Evolutionary conservation across 2,113 vertebrate species (phyloP), one percentile per base, ranked within the genome.

Genomic region (Pampusana beccarii): DNA sequence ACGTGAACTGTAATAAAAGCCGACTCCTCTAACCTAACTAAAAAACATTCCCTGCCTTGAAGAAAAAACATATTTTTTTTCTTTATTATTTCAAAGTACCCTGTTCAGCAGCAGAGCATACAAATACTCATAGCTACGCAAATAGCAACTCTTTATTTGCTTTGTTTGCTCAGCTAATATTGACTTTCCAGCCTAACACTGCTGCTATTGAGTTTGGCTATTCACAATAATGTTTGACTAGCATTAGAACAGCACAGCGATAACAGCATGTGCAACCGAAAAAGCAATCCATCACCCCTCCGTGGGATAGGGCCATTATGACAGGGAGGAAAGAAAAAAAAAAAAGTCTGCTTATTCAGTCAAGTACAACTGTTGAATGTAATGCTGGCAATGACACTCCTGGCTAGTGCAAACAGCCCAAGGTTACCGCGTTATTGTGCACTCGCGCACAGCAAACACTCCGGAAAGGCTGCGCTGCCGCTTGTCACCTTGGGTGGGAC

Each of bases 111-210:
- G 97, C 90, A 83, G 88, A 97, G 97, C 97, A 98, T 94, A 98
- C 97, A 98, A 93, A 94, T 89, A 97, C 98, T 97, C 97, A 97
- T 98, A 97, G 98, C 98, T 98, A 98, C 98, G 97, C 98, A 99
- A 98, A 99, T 98, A 99, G 98, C 98, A 98, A 98, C 99, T 98
- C 98, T 97, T 97, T 92, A 97, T 98, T 97, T 92, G 97, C 97
- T 51, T 6, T 99, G 98, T 99, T 98, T 99, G 98, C 98, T 99
- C 96, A 97, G 98, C 98, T 97, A 99, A 99, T 99, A 99, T 99
- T 99, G 98, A 99, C 99, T 98, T 95, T 98, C 96, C 97, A 96
- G 98, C 98, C 98, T 97, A 97, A 98, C 98, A 98, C 97, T 97
- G 98, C 97, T 97, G 98, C 98, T 98, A 98, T 98, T 98, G 98